These are phyloP conservation scores for Pomatostomus ruficeps DNA, from an alignment of 2,113 vertebrate genomes.

Conservation along the genomic window DNA sequence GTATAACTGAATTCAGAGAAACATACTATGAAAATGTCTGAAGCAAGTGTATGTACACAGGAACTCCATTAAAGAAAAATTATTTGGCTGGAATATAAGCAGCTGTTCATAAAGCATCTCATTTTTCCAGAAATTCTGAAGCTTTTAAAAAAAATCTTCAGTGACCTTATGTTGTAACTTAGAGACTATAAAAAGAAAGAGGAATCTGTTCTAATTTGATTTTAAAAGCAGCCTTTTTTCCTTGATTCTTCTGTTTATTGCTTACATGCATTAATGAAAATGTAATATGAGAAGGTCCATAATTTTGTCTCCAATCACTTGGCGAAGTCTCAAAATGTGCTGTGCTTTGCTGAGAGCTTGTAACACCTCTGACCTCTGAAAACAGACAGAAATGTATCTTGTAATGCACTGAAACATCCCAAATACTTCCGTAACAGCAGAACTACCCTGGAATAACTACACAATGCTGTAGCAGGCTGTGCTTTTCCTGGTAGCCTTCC, in stretches of 20 bases:
- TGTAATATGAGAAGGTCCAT: background rate
- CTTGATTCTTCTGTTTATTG: background rate
- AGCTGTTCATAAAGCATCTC: background rate
- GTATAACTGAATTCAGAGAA: background rate
- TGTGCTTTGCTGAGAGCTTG: background rate
- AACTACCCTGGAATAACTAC: background rate
- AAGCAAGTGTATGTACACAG: background rate
- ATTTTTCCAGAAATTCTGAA: background rate
- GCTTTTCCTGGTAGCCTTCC: background rate
- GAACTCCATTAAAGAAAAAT: background rate
- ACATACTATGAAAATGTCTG: background rate
- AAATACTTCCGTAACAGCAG: background rate
- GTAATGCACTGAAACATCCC: background rate
- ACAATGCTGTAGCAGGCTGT: background rate
- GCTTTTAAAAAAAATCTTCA: background rate
- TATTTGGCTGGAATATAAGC: background rate
- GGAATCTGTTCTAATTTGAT: background rate
- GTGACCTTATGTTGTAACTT: background rate
- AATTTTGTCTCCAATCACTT: background rate
- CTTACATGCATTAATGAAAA: background rate
- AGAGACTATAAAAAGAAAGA: background rate
- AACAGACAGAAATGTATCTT: background rate
- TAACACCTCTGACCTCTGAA: background rate
- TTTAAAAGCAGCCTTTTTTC: background rate
- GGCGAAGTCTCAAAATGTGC: background rate